Evolutionary conservation across 64 coral and sea anemone species (phyloP).

Genomic region (Montipora sp.): DNA sequence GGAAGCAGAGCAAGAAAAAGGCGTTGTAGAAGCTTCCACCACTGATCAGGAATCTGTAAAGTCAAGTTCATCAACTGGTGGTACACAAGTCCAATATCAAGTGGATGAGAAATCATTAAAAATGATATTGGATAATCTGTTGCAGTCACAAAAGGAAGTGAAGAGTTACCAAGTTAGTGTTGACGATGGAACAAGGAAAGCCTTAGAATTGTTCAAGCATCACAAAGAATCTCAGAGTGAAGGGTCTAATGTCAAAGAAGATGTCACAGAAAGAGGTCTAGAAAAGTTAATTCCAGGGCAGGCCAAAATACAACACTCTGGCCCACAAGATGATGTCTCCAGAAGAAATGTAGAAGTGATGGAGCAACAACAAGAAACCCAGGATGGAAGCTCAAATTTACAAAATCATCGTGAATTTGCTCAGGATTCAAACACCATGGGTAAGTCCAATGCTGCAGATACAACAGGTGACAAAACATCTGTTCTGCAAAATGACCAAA

Average conservation of each 20-base stretch:
- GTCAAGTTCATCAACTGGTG: background rate
- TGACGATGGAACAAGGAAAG: conserved; percentile 10
- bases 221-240: background rate
- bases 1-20: background rate
- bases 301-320: background rate
- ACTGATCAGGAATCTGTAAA: background rate
- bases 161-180: background rate
- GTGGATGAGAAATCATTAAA: background rate
- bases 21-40: background rate
- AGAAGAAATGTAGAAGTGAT: background rate
- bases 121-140: background rate
- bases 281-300: background rate
- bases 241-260: background rate
- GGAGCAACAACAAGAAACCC: background rate
- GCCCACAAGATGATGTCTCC: background rate
- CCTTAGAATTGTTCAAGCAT: background rate
- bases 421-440: background rate
- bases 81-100: background rate
- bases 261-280: background rate
- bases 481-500: background rate
- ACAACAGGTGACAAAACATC: background rate
- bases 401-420: background rate
- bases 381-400: background rate
- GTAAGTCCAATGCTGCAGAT: background rate
- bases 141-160: background rate